Percentiles rank a stretch among this genome's conserved stretches.
phyloP scores from a whole-genome alignment of 2,888 invertebrate species.

The Dexiosoma caninum region DNA sequence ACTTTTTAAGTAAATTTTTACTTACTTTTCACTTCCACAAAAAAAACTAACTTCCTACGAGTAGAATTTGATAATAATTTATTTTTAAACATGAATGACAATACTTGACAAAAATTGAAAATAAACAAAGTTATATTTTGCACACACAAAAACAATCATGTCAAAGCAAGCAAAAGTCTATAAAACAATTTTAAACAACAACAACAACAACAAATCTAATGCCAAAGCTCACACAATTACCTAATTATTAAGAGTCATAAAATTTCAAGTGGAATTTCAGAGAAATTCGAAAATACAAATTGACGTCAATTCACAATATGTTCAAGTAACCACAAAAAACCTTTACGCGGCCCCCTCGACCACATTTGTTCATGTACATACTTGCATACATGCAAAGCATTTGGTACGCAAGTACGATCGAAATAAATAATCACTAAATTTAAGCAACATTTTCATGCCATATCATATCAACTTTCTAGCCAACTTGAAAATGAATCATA shows the following conservation, averaged over 20 bases:
- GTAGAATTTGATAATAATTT: constrained; percentile 14
- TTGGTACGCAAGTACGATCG: neutral
- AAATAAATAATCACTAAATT: neutral
- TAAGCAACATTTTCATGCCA: neutral
- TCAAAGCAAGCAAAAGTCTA: neutral
- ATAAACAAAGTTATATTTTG: neutral
- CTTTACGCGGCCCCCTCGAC: neutral
- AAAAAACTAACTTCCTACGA: neutral
- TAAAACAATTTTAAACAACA: neutral
- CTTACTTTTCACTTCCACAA: neutral
- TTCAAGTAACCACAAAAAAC: constrained; percentile 23
- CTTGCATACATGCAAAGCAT: neutral
- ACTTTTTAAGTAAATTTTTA: too few species aligned
- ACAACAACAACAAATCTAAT: neutral
- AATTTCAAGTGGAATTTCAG: constrained; percentile 39
- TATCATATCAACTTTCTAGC: neutral
- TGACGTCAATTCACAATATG: constrained; percentile 52
- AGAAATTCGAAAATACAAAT: constrained; percentile 47
- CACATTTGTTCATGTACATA: neutral
- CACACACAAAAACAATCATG: neutral
- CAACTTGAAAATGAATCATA: constrained; percentile 42
- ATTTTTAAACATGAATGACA: constrained; percentile 30
- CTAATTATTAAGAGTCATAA: constrained; percentile 14
- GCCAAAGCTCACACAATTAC: constrained; percentile 5
- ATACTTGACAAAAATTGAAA: neutral